Base-by-base conservation (phyloP, 2,113 vertebrate genomes). In the Laterallus jamaicensis region DNA sequence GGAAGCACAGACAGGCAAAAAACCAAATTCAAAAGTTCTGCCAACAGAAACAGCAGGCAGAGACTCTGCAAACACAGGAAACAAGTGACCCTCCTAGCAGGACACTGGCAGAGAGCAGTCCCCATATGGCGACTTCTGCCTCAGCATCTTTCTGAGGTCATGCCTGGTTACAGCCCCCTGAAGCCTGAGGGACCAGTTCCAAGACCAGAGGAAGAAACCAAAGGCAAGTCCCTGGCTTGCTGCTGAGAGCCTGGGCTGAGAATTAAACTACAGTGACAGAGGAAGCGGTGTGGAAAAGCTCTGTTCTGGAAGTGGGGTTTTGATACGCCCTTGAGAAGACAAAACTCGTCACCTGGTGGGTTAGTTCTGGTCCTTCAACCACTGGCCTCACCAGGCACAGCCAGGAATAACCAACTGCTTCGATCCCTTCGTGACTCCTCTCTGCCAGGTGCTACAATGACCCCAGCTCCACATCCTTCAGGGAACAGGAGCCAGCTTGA, bases 1-100 rank as follows among this genome's bases (percentile, higher is more conserved):
- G 73, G 68, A 93, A 81, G 39, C 4, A 0, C 1, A 4, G n/a
- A 39, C 1, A 86, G 37, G 62, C 11, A 86, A 35, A 39, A 81
- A 83, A 81, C 83, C 12, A 55, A 90, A 88, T 49, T 16, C 24
- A 62, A 44, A 71, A 28, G 40, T 71, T 95, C 81, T 95, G 94
- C 91, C 94, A 95, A 89, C 81, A 84, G 69, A 54, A 93, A 71
- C 83, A 95, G 86, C 81, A 91, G 91, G 88, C 66, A 75, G 3
- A 6, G 69, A 37, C 66, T 78, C 28, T 42, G 66, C 77, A 86
- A 94, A 55, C 44, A 73, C 50, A 87, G 62, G 64, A 68, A 91
- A 92, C 66, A 89, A 82, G 63, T 2, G 2, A 52, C 62, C n/a
- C 40, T 26, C 74, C 81, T 86, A 39, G 77, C 69, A 92, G 80